Conservation (phyloP, 2,797 vertebrate species). For the Threskiornis aethiopicus region DNA sequence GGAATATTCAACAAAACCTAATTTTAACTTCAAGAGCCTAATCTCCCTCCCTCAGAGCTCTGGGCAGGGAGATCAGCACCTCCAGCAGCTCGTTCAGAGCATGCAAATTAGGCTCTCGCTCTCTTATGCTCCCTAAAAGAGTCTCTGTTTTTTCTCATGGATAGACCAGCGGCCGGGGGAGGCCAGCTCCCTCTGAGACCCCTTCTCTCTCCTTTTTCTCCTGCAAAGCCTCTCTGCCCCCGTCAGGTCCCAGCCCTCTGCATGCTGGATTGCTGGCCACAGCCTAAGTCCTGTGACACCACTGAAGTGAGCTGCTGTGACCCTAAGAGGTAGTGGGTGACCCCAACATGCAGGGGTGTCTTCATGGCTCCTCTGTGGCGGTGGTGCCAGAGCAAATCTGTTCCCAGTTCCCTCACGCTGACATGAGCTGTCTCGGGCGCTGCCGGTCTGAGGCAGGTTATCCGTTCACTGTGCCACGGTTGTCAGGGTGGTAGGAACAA, state of each 20-base stretch:
- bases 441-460: not conserved
- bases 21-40: constrained; percentile 40
- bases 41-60: constrained; percentile 33
- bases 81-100: not conserved
- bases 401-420: accelerated
- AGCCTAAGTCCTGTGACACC: not conserved
- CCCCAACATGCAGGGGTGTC: not conserved
- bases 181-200: not conserved
- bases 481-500: not conserved
- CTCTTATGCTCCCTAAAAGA: not conserved
- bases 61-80: constrained; percentile 37
- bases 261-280: not conserved
- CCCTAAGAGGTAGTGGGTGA: not conserved
- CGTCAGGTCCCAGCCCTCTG: not conserved
- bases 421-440: accelerated
- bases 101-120: not conserved
- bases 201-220: not conserved
- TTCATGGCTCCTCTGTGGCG: not conserved
- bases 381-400: not conserved
- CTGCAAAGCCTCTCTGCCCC: not conserved
- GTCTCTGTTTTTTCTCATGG: not conserved
- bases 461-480: not conserved
- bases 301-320: not conserved
- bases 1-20: constrained; percentile 22
- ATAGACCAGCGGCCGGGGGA: accelerated